These are phyloP conservation scores for Hydrozoanthus tunicans DNA, from an alignment of 64 coral and sea anemone genomes.

Conservation along the genomic window DNA sequence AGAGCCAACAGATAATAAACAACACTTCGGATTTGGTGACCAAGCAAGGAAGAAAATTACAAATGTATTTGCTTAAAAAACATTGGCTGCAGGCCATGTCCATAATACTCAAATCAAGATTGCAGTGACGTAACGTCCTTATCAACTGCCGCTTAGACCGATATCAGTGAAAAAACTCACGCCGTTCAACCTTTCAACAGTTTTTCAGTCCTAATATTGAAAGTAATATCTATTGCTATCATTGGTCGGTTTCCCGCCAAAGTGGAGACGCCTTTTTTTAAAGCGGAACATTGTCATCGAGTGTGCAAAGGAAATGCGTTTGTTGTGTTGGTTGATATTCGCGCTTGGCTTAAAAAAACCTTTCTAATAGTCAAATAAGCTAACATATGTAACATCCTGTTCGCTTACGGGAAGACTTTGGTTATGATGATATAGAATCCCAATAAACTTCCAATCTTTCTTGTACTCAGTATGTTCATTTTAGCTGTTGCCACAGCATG, in stretches of 20 bases:
- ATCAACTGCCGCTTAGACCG: not conserved
- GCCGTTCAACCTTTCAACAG: not conserved
- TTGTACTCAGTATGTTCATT: too few species aligned
- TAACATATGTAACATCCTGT: not conserved
- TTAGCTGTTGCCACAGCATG: too few species aligned
- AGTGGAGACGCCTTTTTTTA: slow-evolving; percentile 13
- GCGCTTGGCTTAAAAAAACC: not conserved
- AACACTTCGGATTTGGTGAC: not conserved
- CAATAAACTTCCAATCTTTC: too few species aligned
- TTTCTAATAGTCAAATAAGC: not conserved
- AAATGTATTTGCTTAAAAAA: too few species aligned
- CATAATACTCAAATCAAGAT: too few species aligned
- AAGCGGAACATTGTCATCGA: not conserved
- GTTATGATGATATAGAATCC: too few species aligned
- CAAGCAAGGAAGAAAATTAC: too few species aligned
- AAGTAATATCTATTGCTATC: not conserved
- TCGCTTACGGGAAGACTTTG: not conserved
- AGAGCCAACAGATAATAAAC: not conserved
- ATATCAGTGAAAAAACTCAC: not conserved
- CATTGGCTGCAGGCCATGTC: too few species aligned
- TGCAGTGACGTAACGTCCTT: not conserved
- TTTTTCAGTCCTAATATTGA: not conserved
- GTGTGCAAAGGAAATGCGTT: not conserved
- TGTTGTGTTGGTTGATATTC: not conserved
- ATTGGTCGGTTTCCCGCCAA: slow-evolving; percentile 1